Conservation (phyloP, 2,113 vertebrate genomes). For the Triplophysa tibetana region DNA sequence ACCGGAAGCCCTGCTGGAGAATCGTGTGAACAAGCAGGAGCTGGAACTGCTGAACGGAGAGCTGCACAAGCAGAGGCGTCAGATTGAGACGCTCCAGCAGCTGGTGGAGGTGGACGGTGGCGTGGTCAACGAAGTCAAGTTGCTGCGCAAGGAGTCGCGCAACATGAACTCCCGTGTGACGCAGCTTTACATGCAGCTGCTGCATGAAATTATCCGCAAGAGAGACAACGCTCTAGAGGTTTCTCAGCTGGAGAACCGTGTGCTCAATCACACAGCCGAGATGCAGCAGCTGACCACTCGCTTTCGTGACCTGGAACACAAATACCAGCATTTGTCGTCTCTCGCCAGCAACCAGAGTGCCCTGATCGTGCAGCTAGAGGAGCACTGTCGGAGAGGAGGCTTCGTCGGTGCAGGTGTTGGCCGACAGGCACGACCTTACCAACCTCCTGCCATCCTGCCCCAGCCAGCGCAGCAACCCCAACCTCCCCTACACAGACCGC, state of each 20-base stretch:
- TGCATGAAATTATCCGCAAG: slow-evolving; percentile 87
- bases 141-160: slow-evolving; percentile 85
- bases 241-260: slow-evolving; percentile 85
- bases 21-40: slow-evolving; percentile 83
- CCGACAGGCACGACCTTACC: slow-evolving; percentile 26
- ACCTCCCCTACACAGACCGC: slow-evolving; percentile 58
- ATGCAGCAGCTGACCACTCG: slow-evolving; percentile 83
- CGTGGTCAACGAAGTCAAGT: slow-evolving; percentile 86
- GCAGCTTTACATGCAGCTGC: slow-evolving; percentile 86
- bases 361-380: slow-evolving; percentile 82
- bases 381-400: slow-evolving; percentile 70
- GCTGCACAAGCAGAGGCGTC: slow-evolving; percentile 85
- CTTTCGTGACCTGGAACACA: slow-evolving; percentile 86
- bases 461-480: slow-evolving; percentile 56
- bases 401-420: slow-evolving; percentile 1
- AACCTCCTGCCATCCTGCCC: slow-evolving; percentile 22
- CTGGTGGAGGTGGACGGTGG: slow-evolving; percentile 87
- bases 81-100: slow-evolving; percentile 85
- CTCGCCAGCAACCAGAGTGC: slow-evolving; percentile 82
- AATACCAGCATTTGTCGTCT: slow-evolving; percentile 81
- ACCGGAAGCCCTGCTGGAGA: slow-evolving; percentile 79
- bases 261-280: slow-evolving; percentile 85
- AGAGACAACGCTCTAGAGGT: slow-evolving; percentile 84
- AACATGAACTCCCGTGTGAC: slow-evolving; percentile 89
- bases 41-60: slow-evolving; percentile 82